Base-by-base conservation (phyloP, 2,113 vertebrate species). In the Ursus arctos region DNA sequence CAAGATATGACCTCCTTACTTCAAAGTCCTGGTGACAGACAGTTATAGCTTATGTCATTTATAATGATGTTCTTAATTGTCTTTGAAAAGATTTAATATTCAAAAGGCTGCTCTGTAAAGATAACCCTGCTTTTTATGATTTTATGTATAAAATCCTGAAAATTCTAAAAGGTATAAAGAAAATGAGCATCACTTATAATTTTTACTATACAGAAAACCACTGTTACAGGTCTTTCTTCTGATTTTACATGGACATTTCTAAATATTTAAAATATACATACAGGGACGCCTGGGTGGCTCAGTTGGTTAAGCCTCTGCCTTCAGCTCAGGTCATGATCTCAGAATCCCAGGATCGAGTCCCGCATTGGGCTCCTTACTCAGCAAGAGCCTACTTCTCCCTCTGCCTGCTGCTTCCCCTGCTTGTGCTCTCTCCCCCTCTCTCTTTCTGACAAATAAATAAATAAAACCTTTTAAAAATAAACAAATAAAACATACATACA, bases 181-280 rank as follows among this genome's bases (percentile, higher is more conserved):
- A 76, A 95, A 85, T 6, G 16, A 76, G 31, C 84, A 61, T 51
- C 31, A 55, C 40, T 3, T 69, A 3, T 51, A 72, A 89, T 55
- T 55, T 94, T n/a, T 36, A 82, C 5, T 63, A 55, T 11, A 1
- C 22, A 72, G 16, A 84, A 40, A 88, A 87, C 7, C 4, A 85
- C 1, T 57, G 19, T 5, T 51, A 72, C 43, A 43, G 43, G 11
- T n/a, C 18, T 92, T 63, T 57, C 40, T 77, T 96, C 31, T 72
- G 26, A 81, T 51, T 91, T 85, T 49, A 93, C 14, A 87, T 5
- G 18, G 31, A 24, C 61, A 86, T 53, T 72, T 95, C 22, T 76
- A 95, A 93, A 90, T 83, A 72, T 14, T 55, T 94, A 67, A 61
- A 57, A 96, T 47, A 80, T n/a, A 82, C 5, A 63, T 2, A 84